Evolutionary conservation across 2,113 vertebrate species (phyloP).

Genomic region (Indicator indicator): DNA sequence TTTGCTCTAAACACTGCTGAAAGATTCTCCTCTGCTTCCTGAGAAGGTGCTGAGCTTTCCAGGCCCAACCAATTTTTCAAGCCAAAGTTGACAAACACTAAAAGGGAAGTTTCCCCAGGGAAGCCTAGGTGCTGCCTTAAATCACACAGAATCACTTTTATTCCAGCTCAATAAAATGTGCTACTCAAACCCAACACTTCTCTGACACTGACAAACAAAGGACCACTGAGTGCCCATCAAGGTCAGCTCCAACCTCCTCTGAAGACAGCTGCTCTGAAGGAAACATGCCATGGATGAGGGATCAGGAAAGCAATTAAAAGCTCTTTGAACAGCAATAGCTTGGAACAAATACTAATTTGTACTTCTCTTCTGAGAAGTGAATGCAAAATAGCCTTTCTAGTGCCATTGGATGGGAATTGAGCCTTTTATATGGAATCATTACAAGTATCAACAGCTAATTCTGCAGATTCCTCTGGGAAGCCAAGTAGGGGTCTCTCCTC

Average conservation of each 20-base stretch:
- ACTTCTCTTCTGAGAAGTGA: slow-evolving; percentile 22
- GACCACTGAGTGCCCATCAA: not conserved
- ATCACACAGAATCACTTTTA: slow-evolving; percentile 8
- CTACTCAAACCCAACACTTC: not conserved
- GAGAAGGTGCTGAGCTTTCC: slow-evolving; percentile 13
- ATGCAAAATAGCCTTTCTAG: slow-evolving; percentile 42
- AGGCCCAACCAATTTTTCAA: slow-evolving; percentile 42
- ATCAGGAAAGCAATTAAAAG: slow-evolving; percentile 65
- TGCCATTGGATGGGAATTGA: slow-evolving; percentile 55
- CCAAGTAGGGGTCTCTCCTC: not conserved
- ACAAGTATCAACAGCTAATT: slow-evolving; percentile 29
- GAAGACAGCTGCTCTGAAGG: not conserved
- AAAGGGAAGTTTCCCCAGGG: not conserved
- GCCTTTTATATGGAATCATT: slow-evolving; percentile 50
- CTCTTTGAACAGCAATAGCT: slow-evolving; percentile 59
- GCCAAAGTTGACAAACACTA: slow-evolving; percentile 24
- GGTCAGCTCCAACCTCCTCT: not conserved
- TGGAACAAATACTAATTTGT: slow-evolving; percentile 61
- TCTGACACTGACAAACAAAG: not conserved
- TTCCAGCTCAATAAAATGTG: not conserved
- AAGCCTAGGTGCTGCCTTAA: not conserved
- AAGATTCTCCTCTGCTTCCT: slow-evolving; percentile 25
- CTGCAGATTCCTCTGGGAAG: slow-evolving; percentile 12
- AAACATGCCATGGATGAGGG: not conserved
- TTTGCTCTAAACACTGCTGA: slow-evolving; percentile 31